phyloP scores from a whole-genome alignment of 2,888 invertebrate species.

The Chrysolina oricalcia region DNA sequence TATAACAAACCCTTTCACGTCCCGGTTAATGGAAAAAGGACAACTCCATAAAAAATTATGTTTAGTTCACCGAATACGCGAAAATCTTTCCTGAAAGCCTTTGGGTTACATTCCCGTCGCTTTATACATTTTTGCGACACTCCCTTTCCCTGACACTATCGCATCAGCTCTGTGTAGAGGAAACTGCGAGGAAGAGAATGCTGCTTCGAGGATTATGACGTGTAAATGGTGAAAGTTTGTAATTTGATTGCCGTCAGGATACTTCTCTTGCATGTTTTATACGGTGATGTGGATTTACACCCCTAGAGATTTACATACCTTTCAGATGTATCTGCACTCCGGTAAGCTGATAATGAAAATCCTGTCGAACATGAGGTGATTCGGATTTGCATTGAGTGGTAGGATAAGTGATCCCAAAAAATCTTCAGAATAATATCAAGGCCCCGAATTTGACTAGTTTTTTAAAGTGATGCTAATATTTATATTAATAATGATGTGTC shows the following conservation, averaged over 20 bases:
- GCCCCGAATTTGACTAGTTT: too few relatives aligned
- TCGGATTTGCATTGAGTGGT: not conserved
- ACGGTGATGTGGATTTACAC: constrained; percentile 41
- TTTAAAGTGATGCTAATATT: too few relatives aligned
- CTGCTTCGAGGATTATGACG: constrained; percentile 55
- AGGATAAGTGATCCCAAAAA: not conserved
- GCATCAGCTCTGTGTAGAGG: constrained; percentile 34
- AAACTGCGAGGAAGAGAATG: constrained; percentile 20
- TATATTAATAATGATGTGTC: too few relatives aligned
- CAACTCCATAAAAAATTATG: constrained; percentile 50
- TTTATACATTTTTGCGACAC: constrained; percentile 42
- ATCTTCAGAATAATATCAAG: too few relatives aligned
- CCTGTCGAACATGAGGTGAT: not conserved
- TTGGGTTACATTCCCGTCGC: constrained; percentile 42
- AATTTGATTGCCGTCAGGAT: constrained; percentile 53
- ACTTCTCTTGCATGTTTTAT: constrained; percentile 45
- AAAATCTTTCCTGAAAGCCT: constrained; percentile 44
- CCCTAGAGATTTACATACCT: constrained; percentile 44
- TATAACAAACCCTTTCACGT: constrained; percentile 29
- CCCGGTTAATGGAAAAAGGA: constrained; percentile 51
- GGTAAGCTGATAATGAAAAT: constrained; percentile 14
- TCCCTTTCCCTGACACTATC: constrained; percentile 47
- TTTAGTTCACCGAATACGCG: constrained; percentile 41
- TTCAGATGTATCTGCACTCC: constrained; percentile 32
- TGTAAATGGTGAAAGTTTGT: constrained; percentile 58